Conservation (phyloP, 2,113 vertebrate species). For the Sinocyclocheilus anophthalmus region DNA sequence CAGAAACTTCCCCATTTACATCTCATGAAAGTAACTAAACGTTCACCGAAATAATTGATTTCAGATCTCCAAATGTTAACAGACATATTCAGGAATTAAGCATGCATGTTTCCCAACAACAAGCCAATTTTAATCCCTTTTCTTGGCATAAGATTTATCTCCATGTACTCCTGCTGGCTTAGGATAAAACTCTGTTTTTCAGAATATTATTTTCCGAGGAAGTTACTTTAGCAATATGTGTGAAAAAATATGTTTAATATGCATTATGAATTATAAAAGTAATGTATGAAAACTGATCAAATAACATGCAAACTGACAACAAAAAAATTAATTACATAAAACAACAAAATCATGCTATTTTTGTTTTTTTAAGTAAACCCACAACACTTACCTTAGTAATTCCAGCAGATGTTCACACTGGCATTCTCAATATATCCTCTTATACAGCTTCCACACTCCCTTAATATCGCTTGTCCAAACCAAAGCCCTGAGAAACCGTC, state of each 20-base stretch:
- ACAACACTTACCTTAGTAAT: constrained; percentile 32
- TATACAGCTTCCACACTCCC: background rate
- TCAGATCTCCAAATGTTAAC: background rate
- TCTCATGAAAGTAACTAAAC: background rate
- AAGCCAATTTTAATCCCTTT: background rate
- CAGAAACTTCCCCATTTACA: constrained; percentile 45
- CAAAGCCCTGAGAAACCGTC: background rate
- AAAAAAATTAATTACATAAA: background rate
- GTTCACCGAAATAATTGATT: background rate
- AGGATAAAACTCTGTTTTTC: background rate
- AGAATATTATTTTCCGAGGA: background rate
- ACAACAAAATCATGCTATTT: background rate
- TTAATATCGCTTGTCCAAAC: background rate
- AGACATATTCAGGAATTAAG: background rate
- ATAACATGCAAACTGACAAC: background rate
- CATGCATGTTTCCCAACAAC: background rate
- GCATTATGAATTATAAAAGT: background rate
- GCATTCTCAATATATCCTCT: background rate
- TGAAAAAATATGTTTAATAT: background rate
- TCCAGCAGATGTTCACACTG: constrained; percentile 14
- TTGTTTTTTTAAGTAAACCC: background rate
- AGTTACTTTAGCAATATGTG: background rate
- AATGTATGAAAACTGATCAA: background rate
- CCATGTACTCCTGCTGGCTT: background rate
- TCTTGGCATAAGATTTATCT: background rate